Conservation (phyloP, 1,140 invertebrate species). For the Aphis craccivora region DNA sequence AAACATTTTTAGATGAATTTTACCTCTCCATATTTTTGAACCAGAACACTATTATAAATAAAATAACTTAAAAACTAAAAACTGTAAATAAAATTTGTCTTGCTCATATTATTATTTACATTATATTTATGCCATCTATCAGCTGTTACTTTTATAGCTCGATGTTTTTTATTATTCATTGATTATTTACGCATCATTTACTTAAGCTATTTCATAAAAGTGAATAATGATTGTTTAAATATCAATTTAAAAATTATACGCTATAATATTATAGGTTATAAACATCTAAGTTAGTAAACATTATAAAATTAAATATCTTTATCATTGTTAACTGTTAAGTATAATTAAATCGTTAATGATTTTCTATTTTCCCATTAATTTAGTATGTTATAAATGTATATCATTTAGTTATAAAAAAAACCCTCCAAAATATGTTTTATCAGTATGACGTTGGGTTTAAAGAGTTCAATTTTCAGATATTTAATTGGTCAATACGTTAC, state of each 20-base stretch:
- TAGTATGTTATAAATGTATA: too few species aligned
- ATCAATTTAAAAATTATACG: not conserved
- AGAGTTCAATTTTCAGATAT: slow-evolving; percentile 69
- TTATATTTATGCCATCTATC: not conserved
- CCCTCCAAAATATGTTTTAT: not conserved
- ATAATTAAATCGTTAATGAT: not conserved
- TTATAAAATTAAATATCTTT: not conserved
- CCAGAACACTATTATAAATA: not conserved
- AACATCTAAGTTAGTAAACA: not conserved
- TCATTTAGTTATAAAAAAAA: not conserved
- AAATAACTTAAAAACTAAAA: not conserved
- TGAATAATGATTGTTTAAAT: not conserved
- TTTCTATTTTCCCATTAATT: not conserved
- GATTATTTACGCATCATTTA: not conserved
- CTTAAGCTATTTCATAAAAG: not conserved
- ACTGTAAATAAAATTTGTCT: not conserved
- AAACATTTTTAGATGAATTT: not conserved
- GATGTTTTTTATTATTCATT: not conserved
- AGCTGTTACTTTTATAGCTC: not conserved
- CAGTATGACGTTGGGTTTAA: not conserved
- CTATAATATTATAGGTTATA: not conserved
- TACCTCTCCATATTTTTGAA: not conserved
- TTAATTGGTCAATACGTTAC: slow-evolving; percentile 84
- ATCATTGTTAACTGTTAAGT: too few species aligned
- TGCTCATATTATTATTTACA: not conserved